Evolutionary conservation across 2,797 vertebrate genomes (phyloP).

Genomic region (Australoheros facetus): DNA sequence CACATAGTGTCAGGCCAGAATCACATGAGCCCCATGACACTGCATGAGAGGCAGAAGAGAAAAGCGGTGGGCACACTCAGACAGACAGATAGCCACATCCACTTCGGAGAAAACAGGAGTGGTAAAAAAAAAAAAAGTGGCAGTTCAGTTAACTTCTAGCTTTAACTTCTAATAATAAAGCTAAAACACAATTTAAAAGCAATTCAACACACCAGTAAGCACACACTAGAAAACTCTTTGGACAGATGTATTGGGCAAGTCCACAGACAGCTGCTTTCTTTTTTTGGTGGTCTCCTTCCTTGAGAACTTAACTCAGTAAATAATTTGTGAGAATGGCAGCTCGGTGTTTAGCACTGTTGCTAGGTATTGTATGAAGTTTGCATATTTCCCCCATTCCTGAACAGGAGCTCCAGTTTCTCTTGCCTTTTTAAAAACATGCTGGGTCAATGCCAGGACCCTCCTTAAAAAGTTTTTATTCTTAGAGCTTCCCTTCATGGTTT

Average conservation of each 20-base stretch:
- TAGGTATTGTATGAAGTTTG: neutral
- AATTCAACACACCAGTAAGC: neutral
- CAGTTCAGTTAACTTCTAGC: fast-evolving
- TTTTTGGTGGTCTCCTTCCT: neutral
- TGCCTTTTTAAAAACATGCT: neutral
- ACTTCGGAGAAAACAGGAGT: neutral
- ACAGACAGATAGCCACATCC: neutral
- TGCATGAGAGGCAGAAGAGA: neutral
- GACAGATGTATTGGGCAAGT: neutral
- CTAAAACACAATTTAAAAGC: neutral
- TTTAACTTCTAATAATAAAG: neutral
- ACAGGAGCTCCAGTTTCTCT: neutral
- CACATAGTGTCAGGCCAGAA: slow-evolving; percentile 5
- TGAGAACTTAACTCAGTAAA: neutral
- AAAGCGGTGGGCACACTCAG: neutral
- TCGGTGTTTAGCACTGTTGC: neutral
- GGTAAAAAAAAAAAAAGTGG: neutral
- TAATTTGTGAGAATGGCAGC: neutral
- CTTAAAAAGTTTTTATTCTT: neutral
- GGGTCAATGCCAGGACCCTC: neutral
- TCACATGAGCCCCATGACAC: slow-evolving; percentile 18
- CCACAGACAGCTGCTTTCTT: neutral
- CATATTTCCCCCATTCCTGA: neutral
- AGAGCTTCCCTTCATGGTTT: neutral
- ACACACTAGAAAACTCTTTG: neutral